Conservation (phyloP, 2,888 invertebrate genomes). For the Drosophila lutescens region DNA sequence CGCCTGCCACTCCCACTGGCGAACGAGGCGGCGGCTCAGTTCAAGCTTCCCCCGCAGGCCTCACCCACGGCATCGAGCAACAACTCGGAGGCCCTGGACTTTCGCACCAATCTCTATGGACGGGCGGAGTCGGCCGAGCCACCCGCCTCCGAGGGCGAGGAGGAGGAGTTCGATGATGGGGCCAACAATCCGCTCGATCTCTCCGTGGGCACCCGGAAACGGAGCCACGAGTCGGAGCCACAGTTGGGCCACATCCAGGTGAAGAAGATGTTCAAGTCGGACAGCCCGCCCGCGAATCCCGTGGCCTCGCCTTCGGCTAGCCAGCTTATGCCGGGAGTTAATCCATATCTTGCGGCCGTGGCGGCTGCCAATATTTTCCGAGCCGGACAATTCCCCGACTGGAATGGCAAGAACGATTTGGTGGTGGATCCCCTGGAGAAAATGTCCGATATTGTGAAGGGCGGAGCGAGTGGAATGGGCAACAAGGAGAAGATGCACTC, state of each 20-base stretch:
- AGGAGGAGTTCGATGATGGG: conserved; percentile 87
- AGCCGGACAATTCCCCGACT: conserved; percentile 89
- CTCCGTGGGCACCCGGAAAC: conserved; percentile 91
- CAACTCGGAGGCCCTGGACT: conserved; percentile 90
- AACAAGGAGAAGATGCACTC: conserved; percentile 62
- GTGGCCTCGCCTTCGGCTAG: conserved; percentile 85
- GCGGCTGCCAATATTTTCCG: conserved; percentile 92
- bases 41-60: conserved; percentile 83
- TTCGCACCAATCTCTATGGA: conserved; percentile 89
- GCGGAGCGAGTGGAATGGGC: conserved; percentile 74
- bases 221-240: conserved; percentile 83
- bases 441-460: conserved; percentile 95
- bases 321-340: conserved; percentile 91
- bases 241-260: conserved; percentile 84
- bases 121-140: conserved; percentile 86
- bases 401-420: conserved; percentile 90
- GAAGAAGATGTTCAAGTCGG: conserved; percentile 81
- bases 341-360: conserved; percentile 92
- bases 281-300: conserved; percentile 86
- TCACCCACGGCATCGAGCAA: conserved; percentile 85
- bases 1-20: conserved; percentile 85
- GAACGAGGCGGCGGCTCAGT: conserved; percentile 87
- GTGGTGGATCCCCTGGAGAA: conserved; percentile 94
- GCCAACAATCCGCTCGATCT: conserved; percentile 90
- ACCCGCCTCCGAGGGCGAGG: conserved; percentile 84